Conservation (phyloP, 2,797 vertebrate genomes). For the Sylvilagus floridanus region DNA sequence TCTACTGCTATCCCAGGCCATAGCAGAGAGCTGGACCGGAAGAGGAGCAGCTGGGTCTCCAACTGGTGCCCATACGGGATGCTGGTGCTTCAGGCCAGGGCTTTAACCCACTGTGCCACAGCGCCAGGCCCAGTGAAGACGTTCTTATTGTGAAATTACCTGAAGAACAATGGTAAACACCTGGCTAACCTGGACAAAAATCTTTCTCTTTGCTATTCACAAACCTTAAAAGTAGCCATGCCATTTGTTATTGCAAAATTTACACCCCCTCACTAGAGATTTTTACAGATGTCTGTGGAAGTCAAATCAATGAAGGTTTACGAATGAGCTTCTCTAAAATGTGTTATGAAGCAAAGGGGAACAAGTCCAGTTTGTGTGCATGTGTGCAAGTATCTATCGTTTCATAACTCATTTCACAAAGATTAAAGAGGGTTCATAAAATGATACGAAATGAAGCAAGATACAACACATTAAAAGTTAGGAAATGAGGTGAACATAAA, state of each 20-base stretch:
- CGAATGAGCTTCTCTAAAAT: background rate
- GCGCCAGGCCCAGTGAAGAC: too few species aligned
- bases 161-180: background rate
- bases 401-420: background rate
- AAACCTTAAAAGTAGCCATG: background rate
- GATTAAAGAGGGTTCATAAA: background rate
- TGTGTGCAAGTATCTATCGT: background rate
- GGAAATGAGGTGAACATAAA: background rate
- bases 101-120: too few species aligned
- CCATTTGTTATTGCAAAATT: background rate
- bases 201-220: background rate
- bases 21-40: too few species aligned
- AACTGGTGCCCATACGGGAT: too few species aligned
- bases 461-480: background rate
- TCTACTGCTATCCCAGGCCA: too few species aligned
- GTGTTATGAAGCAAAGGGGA: background rate
- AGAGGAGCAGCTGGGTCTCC: too few species aligned
- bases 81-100: too few species aligned
- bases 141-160: too few species aligned
- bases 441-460: background rate
- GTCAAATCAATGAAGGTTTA: background rate
- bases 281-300: background rate
- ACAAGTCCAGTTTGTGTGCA: background rate
- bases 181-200: background rate
- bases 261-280: background rate